A percentile compares a stretch with the other conserved stretches of the same genome.
These are phyloP conservation scores for Sipha maydis DNA, from an alignment of 2,888 invertebrate species.

Conservation along the genomic window DNA sequence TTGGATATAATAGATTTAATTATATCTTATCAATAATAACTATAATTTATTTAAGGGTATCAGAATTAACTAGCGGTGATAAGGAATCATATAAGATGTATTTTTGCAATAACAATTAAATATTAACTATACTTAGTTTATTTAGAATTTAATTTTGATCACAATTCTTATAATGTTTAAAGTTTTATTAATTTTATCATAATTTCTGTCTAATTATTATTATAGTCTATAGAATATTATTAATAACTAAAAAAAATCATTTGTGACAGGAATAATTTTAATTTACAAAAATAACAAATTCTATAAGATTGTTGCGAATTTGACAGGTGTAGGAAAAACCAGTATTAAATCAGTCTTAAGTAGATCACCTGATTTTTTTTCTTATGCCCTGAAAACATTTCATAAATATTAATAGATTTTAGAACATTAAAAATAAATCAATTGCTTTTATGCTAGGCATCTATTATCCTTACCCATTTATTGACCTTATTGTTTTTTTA, in stretches of 20 bases:
- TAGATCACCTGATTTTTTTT: constrained; percentile 10
- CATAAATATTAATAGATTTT: constrained; percentile 9
- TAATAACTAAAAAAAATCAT: neutral
- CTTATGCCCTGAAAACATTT: constrained; percentile 9
- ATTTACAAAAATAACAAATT: neutral
- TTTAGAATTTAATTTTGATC: neutral
- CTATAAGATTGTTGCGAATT: neutral
- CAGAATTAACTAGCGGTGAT: neutral
- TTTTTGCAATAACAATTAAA: neutral
- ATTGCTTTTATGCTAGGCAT: neutral
- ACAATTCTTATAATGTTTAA: neutral
- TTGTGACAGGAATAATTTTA: neutral
- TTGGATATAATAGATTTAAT: neutral
- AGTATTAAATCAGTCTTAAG: constrained; percentile 10
- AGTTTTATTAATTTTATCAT: constrained; percentile 16
- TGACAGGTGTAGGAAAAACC: neutral
- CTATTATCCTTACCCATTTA: constrained; percentile 20
- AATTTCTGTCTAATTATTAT: neutral
- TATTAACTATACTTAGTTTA: neutral
- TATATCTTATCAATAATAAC: neutral
- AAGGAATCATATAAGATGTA: neutral
- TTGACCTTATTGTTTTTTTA: constrained; percentile 14
- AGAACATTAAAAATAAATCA: constrained; percentile 18
- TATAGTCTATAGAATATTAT: neutral
- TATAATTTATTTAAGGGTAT: neutral